Evolutionary conservation across 2,113 vertebrate genomes (phyloP).

Genomic region (Pollimyrus isidori): DNA sequence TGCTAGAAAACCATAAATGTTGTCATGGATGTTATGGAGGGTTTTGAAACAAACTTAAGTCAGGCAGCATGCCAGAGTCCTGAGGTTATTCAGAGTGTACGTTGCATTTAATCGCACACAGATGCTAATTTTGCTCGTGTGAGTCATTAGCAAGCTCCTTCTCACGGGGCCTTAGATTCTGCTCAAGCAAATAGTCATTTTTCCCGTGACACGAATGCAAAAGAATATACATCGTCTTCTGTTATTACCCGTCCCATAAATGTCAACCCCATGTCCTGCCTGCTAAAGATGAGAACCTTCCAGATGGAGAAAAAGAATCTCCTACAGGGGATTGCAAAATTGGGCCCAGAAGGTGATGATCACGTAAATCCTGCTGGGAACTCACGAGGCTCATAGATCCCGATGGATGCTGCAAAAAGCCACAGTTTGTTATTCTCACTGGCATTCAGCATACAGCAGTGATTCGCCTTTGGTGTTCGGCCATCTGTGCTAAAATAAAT

Average conservation of each 20-base stretch:
- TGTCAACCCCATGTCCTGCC: neutral
- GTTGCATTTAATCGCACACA: neutral
- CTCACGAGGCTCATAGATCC: neutral
- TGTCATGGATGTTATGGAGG: neutral
- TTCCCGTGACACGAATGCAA: neutral
- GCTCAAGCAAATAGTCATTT: neutral
- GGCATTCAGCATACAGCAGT: neutral
- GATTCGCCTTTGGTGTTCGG: neutral
- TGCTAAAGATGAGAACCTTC: slow-evolving; percentile 25
- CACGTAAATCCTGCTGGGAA: neutral
- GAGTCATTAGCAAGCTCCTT: neutral
- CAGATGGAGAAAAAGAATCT: slow-evolving; percentile 15
- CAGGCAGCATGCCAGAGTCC: neutral
- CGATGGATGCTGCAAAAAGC: neutral
- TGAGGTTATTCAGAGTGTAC: neutral
- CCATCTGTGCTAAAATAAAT: neutral
- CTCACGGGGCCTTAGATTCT: neutral
- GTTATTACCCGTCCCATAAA: neutral
- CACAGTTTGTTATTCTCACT: neutral
- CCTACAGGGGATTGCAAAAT: slow-evolving; percentile 17
- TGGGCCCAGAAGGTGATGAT: neutral
- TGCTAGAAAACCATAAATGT: neutral
- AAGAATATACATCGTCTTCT: neutral
- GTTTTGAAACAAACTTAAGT: neutral
- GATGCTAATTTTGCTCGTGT: neutral